Percentiles rank a stretch among this genome's conserved stretches.
Conservation (phyloP, 2,113 vertebrate genomes). For the Campylorhamphus procurvoides region DNA sequence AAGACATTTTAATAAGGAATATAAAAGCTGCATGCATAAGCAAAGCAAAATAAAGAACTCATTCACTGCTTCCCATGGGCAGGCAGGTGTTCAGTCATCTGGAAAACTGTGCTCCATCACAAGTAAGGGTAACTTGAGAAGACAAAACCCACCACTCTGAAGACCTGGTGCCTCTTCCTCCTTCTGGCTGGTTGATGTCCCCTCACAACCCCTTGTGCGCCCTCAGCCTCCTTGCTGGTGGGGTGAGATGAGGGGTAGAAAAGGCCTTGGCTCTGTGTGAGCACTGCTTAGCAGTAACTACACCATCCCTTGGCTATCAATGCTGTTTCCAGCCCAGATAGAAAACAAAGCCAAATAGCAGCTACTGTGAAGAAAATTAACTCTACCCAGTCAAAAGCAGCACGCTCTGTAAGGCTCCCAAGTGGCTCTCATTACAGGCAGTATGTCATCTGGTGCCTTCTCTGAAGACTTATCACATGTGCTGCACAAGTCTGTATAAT, state of each 20-base stretch:
- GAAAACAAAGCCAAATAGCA: not conserved
- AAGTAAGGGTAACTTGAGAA: not conserved
- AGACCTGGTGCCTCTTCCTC: not conserved
- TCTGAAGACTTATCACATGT: not conserved
- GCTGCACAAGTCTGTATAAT: not conserved
- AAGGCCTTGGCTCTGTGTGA: not conserved
- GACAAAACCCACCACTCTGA: not conserved
- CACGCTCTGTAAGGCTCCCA: not conserved
- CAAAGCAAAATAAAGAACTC: not conserved
- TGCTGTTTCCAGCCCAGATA: not conserved
- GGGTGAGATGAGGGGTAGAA: not conserved
- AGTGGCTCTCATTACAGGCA: not conserved
- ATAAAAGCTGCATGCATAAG: not conserved
- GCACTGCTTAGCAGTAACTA: not conserved
- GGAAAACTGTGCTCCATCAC: not conserved
- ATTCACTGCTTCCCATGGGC: not conserved
- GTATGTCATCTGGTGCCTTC: not conserved
- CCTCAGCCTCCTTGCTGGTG: fast-evolving
- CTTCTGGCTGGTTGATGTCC: not conserved
- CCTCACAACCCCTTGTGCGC: no score
- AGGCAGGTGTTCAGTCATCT: not conserved
- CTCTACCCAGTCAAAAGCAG: not conserved
- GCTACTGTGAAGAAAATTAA: not conserved
- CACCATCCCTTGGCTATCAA: not conserved
- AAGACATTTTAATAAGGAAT: not conserved